Base-by-base conservation (phyloP, 2,113 vertebrate genomes). In the Mormyrus lacerda region DNA sequence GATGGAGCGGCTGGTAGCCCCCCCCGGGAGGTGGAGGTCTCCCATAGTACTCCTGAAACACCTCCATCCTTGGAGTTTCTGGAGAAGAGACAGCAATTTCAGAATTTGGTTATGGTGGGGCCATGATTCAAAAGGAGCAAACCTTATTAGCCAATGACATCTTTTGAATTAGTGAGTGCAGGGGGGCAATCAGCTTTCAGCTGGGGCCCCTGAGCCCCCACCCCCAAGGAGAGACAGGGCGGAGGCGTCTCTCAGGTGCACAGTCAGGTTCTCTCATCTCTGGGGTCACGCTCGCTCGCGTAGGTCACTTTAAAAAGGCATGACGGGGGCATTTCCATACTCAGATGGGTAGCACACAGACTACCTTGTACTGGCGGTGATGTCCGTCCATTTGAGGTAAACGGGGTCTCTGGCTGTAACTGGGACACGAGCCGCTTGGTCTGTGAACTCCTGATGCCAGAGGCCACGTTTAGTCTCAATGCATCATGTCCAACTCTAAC, bases 11-110 rank as follows among this genome's bases (percentile, higher is more conserved):
- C 1, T 96, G 96, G 0, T 96, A 97, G 9, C 97, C 94, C 4
- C 94, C 95, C 44, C 96, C 96, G 0, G 98, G 98, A 0, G 98
- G 97, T 0, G 98, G 98, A 0, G 98, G 98, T 35, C 98, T 0
- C 0, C 97, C 97, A 0, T 94, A 95, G 55, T 98, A 99, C 4
- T 96, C 96, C 58, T 96, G 94, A 89, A 58, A 95, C 0, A 96
- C 97, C 92, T 99, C 97, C 96, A 98, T 96, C 91, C 97, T 99
- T 3, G 98, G 97, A 87, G 97, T 91, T 39, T 97, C 98, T 99
- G 53, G 15, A 24, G 87, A 6, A 21, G 48, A 21, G 27, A 2
- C 17, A 31, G 47, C 8, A 35, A 7, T 17, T 31, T 69, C 13
- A 69, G 61, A 69, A 69, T 69, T 13, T 13, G 61, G n/a, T 65